phyloP scores from a whole-genome alignment of 2,113 vertebrate species.

The Poeciliopsis retropinna region DNA sequence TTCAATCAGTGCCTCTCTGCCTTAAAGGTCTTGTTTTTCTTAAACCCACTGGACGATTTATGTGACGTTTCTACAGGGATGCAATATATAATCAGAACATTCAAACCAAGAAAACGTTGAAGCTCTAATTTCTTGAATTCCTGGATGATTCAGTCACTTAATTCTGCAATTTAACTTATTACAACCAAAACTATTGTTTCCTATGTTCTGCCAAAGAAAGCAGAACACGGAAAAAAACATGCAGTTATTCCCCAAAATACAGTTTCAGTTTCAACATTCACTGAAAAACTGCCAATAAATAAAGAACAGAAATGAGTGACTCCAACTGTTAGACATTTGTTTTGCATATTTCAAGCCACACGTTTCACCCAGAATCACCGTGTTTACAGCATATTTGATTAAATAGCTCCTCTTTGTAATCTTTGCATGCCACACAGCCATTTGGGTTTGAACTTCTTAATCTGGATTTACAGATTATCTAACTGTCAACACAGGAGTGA shows the following conservation, averaged over 20 bases:
- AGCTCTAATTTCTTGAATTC: neutral
- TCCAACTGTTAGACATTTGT: neutral
- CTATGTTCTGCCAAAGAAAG: neutral
- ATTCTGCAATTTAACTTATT: neutral
- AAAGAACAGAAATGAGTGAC: neutral
- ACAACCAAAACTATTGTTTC: neutral
- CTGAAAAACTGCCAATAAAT: neutral
- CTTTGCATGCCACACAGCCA: neutral
- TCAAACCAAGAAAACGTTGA: neutral
- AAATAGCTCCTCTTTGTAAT: neutral
- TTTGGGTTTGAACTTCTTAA: neutral
- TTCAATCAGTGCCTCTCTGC: conserved; percentile 20
- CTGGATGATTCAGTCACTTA: neutral
- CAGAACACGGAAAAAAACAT: neutral
- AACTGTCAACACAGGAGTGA: neutral
- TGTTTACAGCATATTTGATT: neutral
- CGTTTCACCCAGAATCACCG: too few relatives aligned
- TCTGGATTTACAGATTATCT: neutral
- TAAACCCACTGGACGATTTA: conserved; percentile 1
- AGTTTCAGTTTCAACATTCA: neutral
- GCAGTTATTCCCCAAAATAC: neutral
- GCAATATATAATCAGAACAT: neutral
- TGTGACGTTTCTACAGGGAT: neutral
- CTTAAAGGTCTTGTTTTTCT: conserved; percentile 27
- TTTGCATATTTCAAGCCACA: too few relatives aligned